Evolutionary conservation across 2,888 invertebrate genomes (phyloP), one percentile per base, ranked within the genome.

Genomic region (Pristionchus japonicus): DNA sequence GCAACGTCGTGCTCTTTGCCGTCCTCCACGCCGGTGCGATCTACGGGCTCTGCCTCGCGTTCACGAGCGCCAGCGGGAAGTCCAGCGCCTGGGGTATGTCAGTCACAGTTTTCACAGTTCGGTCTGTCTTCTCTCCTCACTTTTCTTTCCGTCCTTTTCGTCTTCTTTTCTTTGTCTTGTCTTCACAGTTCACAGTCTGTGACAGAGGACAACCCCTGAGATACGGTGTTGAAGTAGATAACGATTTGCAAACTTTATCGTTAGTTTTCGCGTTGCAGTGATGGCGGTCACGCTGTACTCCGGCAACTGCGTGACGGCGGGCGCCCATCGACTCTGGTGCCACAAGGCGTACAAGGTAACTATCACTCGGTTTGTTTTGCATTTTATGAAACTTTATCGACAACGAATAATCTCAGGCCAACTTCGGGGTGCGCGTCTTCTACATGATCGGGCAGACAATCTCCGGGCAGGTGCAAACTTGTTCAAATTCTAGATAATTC

Each of bases 321-420:
- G 77, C 15, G 77, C 43, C 3, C 77, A 77, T 23, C 77, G 77
- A 43, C 3, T 77, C 20, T 77, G 77, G 77, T 15, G 13, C 2
- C 77, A 77, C 77, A 77, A 77, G 77, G 37, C 77, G 17, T 77
- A 13, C 77, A 77, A 77, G 77, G 77, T 43, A 37, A 15, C 17
- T 57, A 57, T 11, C 17, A 23, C 17, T 3, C 6, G 43, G 11
- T 43, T 43, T 43, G 43, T 11, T 11, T 43, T 11, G 43, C 43
- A 9, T 43, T 9, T 43, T 43, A 43, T 43, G 6, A 43, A 43
- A 43, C 43, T 43, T 43, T 11, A 43, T 43, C 11, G 11, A 43
- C 11, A 43, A 43, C 11, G 6, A 43, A 11, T 43, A 9, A 43
- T 43, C 43, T 11, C 43, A 77, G 77, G 77, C 77, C 23, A 77